Conservation (phyloP, 2,113 vertebrate genomes). For the Danionella cerebrum region DNA sequence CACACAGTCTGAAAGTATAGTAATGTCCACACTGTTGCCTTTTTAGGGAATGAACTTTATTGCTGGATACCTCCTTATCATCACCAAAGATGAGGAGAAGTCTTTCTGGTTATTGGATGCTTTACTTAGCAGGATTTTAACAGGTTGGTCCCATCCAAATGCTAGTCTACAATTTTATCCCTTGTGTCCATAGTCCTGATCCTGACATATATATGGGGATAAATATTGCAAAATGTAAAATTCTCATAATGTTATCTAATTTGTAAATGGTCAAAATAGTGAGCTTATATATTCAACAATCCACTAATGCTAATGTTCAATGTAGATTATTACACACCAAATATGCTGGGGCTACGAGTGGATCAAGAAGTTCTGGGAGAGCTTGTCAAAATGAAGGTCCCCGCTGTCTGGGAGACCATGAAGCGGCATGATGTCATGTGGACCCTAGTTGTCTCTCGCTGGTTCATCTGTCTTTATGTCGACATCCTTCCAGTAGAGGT, state of each 20-base stretch:
- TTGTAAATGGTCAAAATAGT: too few species aligned
- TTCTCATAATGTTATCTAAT: too few species aligned
- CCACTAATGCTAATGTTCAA: too few species aligned
- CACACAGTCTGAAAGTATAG: background rate
- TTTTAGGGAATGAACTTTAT: slow-evolving; percentile 93
- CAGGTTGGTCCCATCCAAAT: slow-evolving; percentile 64
- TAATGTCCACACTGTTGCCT: background rate
- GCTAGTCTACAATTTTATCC: background rate
- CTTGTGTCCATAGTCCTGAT: too few species aligned
- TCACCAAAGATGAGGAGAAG: slow-evolving; percentile 87
- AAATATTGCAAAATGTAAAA: too few species aligned
- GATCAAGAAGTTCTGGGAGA: slow-evolving; percentile 90
- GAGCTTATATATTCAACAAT: too few species aligned
- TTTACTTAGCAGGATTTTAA: slow-evolving; percentile 80
- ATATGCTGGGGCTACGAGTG: slow-evolving; percentile 84
- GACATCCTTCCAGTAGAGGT: slow-evolving; percentile 92
- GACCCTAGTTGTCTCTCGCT: slow-evolving; percentile 85
- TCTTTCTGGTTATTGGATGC: slow-evolving; percentile 93
- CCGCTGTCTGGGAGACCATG: slow-evolving; percentile 80
- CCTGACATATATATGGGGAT: too few species aligned
- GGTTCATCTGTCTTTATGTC: slow-evolving; percentile 94
- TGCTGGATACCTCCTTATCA: slow-evolving; percentile 83
- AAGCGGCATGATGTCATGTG: slow-evolving; percentile 77
- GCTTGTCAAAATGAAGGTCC: slow-evolving; percentile 81
- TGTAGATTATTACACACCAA: slow-evolving; percentile 82